phyloP scores from a whole-genome alignment of 2,113 vertebrate genomes.

The Crotophaga sulcirostris region DNA sequence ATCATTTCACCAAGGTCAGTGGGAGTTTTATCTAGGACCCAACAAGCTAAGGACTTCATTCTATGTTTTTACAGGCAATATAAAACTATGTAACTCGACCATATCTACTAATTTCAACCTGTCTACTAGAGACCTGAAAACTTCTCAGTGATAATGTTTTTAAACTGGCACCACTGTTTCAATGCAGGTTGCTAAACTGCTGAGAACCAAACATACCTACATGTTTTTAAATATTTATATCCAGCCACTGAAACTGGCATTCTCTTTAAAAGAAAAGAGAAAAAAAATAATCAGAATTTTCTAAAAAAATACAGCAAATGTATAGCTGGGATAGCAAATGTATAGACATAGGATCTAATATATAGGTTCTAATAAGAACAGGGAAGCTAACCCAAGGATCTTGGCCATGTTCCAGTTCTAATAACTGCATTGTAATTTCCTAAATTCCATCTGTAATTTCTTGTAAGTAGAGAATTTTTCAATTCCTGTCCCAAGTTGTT shows the following conservation, averaged over 20 bases:
- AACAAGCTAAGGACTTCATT: not conserved
- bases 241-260: not conserved
- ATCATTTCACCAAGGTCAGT: not conserved
- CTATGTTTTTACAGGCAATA: not conserved
- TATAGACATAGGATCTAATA: not conserved
- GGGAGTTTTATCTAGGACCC: not conserved
- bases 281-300: not conserved
- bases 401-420: constrained; percentile 3
- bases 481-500: constrained; percentile 9
- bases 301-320: not conserved
- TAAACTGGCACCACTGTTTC: not conserved
- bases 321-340: not conserved
- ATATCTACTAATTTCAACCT: not conserved
- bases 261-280: not conserved
- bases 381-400: constrained; percentile 10
- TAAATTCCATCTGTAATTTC: constrained; percentile 43
- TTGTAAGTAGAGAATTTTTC: not conserved
- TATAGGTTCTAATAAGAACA: not conserved
- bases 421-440: constrained; percentile 25
- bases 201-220: not conserved
- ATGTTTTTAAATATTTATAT: not conserved
- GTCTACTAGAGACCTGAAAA: not conserved
- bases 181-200: not conserved
- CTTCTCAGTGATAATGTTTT: not conserved
- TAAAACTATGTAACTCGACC: not conserved